A percentile compares a stretch with the other conserved stretches of the same genome.
Conservation (phyloP, 2,888 invertebrate species). For the Polydrusus pterygomalis region DNA sequence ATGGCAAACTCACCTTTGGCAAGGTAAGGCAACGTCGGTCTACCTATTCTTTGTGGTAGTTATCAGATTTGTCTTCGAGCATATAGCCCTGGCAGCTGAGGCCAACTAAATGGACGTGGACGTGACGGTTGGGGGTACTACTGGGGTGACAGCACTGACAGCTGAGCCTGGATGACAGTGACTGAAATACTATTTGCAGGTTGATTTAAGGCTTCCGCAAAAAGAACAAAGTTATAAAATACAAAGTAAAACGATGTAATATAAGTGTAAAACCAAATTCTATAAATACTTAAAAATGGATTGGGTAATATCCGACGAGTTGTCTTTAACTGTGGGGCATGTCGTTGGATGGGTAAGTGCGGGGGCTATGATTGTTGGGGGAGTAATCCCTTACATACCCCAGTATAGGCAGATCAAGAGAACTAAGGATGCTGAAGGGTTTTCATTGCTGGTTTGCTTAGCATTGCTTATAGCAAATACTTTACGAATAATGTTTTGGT, state of each 20-base stretch:
- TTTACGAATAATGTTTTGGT: conserved; percentile 98
- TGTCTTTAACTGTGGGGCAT: conserved; percentile 84
- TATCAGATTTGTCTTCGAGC: too few species aligned
- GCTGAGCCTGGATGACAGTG: too few species aligned
- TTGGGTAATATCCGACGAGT: conserved; percentile 86
- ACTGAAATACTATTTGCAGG: neutral
- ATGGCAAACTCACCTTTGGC: too few species aligned
- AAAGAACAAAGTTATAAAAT: neutral
- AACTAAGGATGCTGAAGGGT: conserved; percentile 96
- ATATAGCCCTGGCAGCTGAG: too few species aligned
- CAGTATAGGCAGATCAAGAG: conserved; percentile 95
- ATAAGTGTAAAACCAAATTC: neutral
- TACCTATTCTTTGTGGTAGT: too few species aligned
- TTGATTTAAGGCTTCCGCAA: neutral
- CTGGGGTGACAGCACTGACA: too few species aligned
- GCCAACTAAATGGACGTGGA: too few species aligned
- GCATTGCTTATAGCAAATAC: conserved; percentile 97
- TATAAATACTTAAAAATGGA: conserved; percentile 74
- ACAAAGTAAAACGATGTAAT: conserved; percentile 22
- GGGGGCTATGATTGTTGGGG: conserved; percentile 95
- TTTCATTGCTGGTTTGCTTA: conserved; percentile 97
- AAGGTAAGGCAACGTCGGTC: too few species aligned
- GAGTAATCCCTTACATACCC: conserved; percentile 96
- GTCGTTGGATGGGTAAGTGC: conserved; percentile 87
- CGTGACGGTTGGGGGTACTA: too few species aligned